A percentile compares a stretch with the other conserved stretches of the same genome.
phyloP scores from a whole-genome alignment of 2,797 vertebrate species.

The Alcedo quadribrachys region DNA sequence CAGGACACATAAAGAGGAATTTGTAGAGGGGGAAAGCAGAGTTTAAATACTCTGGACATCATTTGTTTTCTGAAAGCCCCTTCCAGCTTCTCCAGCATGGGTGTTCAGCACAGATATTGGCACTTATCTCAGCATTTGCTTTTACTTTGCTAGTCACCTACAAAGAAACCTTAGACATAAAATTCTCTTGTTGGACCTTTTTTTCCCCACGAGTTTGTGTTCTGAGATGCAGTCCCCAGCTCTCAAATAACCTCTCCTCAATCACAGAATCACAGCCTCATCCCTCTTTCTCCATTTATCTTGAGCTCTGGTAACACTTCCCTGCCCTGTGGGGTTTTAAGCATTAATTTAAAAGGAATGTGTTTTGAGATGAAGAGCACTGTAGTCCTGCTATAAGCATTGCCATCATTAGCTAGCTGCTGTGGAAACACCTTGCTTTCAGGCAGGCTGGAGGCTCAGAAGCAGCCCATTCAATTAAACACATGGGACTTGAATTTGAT shows the following conservation, averaged over 20 bases:
- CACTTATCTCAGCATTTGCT: background rate
- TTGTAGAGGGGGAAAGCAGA: background rate
- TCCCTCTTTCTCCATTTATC: background rate
- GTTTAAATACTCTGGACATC: slow-evolving; percentile 10
- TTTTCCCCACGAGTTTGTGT: background rate
- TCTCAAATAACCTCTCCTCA: background rate
- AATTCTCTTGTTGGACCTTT: background rate
- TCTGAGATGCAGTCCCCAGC: background rate
- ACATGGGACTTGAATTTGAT: slow-evolving; percentile 22
- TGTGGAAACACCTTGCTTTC: slow-evolving; percentile 45
- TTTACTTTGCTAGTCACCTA: slow-evolving; percentile 42
- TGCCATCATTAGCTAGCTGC: slow-evolving; percentile 36
- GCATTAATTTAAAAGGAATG: slow-evolving; percentile 41
- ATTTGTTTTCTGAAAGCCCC: slow-evolving; percentile 24
- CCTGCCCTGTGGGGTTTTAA: slow-evolving; percentile 4
- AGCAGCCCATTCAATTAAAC: slow-evolving; percentile 26
- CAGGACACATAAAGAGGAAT: background rate
- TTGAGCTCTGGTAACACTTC: slow-evolving; percentile 6
- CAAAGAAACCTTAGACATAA: slow-evolving; percentile 27
- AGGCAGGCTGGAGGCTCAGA: slow-evolving; percentile 5
- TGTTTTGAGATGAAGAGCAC: background rate
- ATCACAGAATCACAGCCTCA: slow-evolving; percentile 2
- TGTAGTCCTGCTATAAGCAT: slow-evolving; percentile 1
- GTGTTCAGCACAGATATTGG: background rate
- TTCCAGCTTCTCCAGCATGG: background rate